Evolutionary conservation across 2,113 vertebrate genomes (phyloP).

Genomic region (Burhinus bistriatus): DNA sequence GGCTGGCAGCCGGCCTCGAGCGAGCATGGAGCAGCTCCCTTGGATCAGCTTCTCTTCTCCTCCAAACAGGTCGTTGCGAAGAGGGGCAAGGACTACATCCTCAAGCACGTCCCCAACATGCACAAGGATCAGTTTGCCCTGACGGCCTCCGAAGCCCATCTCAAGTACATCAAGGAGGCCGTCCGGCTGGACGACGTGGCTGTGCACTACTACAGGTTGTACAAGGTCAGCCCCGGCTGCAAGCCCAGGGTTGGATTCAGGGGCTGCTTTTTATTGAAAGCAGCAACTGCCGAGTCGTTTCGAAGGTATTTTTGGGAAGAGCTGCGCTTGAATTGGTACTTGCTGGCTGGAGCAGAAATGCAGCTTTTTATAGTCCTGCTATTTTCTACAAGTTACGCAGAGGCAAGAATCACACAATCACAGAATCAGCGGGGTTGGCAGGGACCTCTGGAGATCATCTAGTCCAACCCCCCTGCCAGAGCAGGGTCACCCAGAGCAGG

Average conservation of each 20-base stretch:
- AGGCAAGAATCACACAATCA: neutral
- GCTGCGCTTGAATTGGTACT: neutral
- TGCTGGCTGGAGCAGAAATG: neutral
- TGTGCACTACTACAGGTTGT: slow-evolving; percentile 94
- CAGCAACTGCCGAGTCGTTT: neutral
- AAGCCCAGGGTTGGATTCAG: neutral
- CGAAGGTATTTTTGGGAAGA: neutral
- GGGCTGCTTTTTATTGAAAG: neutral
- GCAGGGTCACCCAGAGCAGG: no score
- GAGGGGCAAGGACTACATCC: slow-evolving; percentile 93
- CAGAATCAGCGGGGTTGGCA: no score
- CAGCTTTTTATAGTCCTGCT: neutral
- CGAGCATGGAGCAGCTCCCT: rapidly evolving
- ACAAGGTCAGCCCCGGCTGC: slow-evolving; percentile 81
- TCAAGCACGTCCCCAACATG: slow-evolving; percentile 97
- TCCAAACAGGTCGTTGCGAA: slow-evolving; percentile 91
- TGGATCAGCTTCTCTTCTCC: neutral
- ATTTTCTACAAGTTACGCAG: neutral
- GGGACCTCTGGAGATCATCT: no score
- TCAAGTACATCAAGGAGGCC: slow-evolving; percentile 96
- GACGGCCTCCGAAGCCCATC: slow-evolving; percentile 91
- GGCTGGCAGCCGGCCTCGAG: no score
- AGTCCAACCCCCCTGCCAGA: no score
- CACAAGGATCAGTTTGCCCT: slow-evolving; percentile 99
- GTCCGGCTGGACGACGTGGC: slow-evolving; percentile 93